Base-by-base conservation (phyloP, 1,140 invertebrate species). In the Drosophila nigromelanica region DNA sequence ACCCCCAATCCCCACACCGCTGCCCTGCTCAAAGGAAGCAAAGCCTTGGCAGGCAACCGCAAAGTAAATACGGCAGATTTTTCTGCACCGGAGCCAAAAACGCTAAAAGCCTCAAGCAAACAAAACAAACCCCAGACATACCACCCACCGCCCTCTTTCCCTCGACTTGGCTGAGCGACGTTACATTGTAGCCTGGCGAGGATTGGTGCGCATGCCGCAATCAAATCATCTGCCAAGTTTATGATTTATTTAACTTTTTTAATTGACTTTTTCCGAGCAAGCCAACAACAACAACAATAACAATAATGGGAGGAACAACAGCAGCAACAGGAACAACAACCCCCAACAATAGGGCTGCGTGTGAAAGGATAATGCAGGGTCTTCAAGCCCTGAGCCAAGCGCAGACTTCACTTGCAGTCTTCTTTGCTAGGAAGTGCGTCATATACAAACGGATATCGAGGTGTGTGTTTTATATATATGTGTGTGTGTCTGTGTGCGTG, bases 221-320 rank as follows among this genome's bases (percentile, higher is more conserved):
- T 90, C 87, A 90, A 90, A 90, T 90, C 87, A 89, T 90, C 81
- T 87, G 85, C 85, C 89, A 91, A 87, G 79, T 82, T 90, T 91
- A 91, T 91, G 89, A 91, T 91, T 91, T 91, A 91, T 91, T 90
- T 90, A 91, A 91, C 89, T 91, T 91, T 91, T 91, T 91, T 91
- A 91, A 91, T 91, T 91, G 89, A 91, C 89, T 91, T 91, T 91
- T 91, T 90, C 89, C 89, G 76, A 86, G 66, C 64, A 15, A 24
- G 60, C 33, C 47, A 47, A 37, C 54, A 47, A 54, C 64, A 68
- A 24, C 71, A 60, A 47, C 33, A 27, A 30, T 24, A 15, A 45
- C 40, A 27, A 15, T 12, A 37, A 0, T 14, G 27, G 5, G 27
- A 14, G 33, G 60, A 27, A 39, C 51, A 54, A 37, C 21, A 42